Conservation (phyloP, 2,888 invertebrate species). For the Agrochola litura region DNA sequence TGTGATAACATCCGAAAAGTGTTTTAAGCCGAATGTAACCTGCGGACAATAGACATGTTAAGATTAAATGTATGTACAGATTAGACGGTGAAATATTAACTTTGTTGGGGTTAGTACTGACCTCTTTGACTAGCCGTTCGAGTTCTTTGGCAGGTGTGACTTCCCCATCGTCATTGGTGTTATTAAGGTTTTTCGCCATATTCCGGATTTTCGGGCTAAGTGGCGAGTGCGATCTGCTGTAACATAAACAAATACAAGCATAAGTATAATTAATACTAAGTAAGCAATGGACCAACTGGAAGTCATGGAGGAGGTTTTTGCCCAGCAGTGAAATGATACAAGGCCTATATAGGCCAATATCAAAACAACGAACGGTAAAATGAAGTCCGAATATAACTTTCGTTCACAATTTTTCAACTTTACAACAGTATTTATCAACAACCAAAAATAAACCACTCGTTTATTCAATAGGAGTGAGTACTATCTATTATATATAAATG, state of each 20-base stretch:
- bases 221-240: conserved; percentile 91
- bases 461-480: conserved; percentile 27
- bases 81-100: neutral
- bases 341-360: neutral
- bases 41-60: conserved; percentile 67
- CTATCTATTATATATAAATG: conserved; percentile 59
- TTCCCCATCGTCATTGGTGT: conserved; percentile 90
- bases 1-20: conserved; percentile 97
- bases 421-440: neutral
- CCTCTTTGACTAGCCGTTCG: conserved; percentile 94
- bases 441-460: conserved; percentile 44
- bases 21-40: conserved; percentile 92
- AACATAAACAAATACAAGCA: conserved; percentile 29
- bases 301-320: too few species aligned
- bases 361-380: neutral
- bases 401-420: neutral
- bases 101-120: conserved; percentile 62
- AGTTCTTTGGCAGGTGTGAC: conserved; percentile 93
- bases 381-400: neutral
- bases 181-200: conserved; percentile 85
- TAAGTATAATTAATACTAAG: conserved; percentile 1
- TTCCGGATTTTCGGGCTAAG: conserved; percentile 91
- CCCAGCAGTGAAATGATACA: conserved; percentile 1
- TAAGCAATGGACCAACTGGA: neutral
- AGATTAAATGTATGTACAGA: conserved; percentile 33